Evolutionary conservation across 1,140 invertebrate species (phyloP).

Genomic region (Drosophila arizonae): DNA sequence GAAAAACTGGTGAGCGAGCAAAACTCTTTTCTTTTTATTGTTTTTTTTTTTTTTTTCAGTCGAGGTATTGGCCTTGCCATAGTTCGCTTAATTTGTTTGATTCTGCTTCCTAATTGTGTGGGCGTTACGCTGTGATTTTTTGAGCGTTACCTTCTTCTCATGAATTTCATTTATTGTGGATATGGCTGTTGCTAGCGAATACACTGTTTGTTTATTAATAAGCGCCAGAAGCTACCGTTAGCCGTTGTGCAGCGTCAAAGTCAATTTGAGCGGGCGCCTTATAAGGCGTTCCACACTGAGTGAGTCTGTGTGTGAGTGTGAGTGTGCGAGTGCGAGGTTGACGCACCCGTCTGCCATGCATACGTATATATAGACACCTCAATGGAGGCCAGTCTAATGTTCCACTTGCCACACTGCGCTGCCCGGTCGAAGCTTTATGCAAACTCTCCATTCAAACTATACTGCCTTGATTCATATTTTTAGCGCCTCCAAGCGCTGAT

Average conservation of each 20-base stretch:
- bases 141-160: conserved; percentile 42
- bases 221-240: conserved; percentile 67
- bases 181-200: conserved; percentile 24
- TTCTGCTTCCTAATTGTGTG: conserved; percentile 70
- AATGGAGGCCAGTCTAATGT: conserved; percentile 45
- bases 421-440: neutral
- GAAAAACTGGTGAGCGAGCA: conserved; percentile 44
- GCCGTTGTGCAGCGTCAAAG: conserved; percentile 40
- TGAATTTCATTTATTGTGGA: neutral
- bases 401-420: conserved; percentile 12
- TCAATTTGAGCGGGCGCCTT: conserved; percentile 38
- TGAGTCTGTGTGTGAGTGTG: neutral
- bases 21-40: conserved; percentile 24
- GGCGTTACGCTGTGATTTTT: conserved; percentile 74
- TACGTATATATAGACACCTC: conserved; percentile 43
- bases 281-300: conserved; percentile 12
- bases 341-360: conserved; percentile 50
- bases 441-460: conserved; percentile 38
- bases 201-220: conserved; percentile 70
- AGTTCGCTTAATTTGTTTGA: conserved; percentile 29
- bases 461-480: conserved; percentile 16
- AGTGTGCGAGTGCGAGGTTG: conserved; percentile 53
- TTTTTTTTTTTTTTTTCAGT: conserved; percentile 6
- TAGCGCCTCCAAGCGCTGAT: conserved; percentile 18
- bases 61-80: conserved; percentile 37